Conservation (phyloP, 2,888 invertebrate genomes). For the Nemapogon koenigi region DNA sequence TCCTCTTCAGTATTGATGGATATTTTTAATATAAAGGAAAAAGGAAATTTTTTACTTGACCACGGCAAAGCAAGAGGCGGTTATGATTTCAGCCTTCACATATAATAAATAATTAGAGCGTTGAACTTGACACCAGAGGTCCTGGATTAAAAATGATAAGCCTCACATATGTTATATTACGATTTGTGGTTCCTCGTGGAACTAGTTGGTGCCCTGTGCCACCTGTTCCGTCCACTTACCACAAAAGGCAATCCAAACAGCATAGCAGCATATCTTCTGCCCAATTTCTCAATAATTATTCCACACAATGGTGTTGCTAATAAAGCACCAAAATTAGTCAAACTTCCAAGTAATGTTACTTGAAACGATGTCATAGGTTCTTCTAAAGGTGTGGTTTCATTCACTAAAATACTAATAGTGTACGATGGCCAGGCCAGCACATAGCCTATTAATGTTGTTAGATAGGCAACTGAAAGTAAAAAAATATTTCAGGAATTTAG, state of each 20-base stretch:
- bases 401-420: constrained; percentile 34
- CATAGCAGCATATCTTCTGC: constrained; percentile 45
- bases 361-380: constrained; percentile 34
- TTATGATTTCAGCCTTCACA: no score
- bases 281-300: constrained; percentile 32
- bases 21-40: no score
- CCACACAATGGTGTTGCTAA: constrained; percentile 41
- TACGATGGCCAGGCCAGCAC: constrained; percentile 48
- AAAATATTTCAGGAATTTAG: no score
- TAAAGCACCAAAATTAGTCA: constrained; percentile 41
- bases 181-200: no score
- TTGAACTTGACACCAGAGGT: no score
- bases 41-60: no score
- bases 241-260: constrained; percentile 44
- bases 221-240: constrained; percentile 30
- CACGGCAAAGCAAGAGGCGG: no score
- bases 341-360: constrained; percentile 38
- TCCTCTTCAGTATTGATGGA: no score
- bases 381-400: constrained; percentile 38
- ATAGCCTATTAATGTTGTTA: constrained; percentile 39
- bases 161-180: no score
- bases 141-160: no score
- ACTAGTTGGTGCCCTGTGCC: no score
- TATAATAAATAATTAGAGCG: no score
- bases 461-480: constrained; percentile 38